Evolutionary conservation across 2,888 invertebrate species (phyloP).

Genomic region (Sisyra terminalis): DNA sequence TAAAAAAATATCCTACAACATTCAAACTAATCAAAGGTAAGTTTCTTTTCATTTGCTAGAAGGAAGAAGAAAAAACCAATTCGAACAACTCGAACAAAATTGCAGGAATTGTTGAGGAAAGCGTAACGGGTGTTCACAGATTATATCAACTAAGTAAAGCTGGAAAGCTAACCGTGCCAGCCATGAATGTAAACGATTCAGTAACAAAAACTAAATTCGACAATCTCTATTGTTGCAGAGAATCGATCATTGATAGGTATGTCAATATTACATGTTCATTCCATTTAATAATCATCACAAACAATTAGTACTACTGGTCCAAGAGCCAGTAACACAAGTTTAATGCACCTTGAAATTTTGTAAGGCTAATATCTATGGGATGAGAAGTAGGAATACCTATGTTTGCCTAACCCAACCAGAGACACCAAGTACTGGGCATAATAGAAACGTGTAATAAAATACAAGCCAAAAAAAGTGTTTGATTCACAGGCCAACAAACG

Average conservation of each 20-base stretch:
- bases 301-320: too few species aligned
- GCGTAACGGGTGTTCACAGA: constrained; percentile 95
- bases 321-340: too few species aligned
- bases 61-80: too few species aligned
- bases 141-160: constrained; percentile 91
- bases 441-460: too few species aligned
- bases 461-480: too few species aligned
- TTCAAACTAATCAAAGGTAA: constrained; percentile 81
- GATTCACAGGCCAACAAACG: too few species aligned
- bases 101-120: constrained; percentile 88
- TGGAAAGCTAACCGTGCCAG: constrained; percentile 84
- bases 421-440: too few species aligned
- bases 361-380: too few species aligned
- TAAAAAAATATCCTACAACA: constrained; percentile 85
- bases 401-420: too few species aligned
- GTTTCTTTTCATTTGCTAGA: constrained; percentile 6
- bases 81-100: constrained; percentile 10
- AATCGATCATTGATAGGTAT: constrained; percentile 72
- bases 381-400: too few species aligned
- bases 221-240: constrained; percentile 90
- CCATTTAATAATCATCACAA: too few species aligned
- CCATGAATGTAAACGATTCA: constrained; percentile 97
- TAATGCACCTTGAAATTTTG: too few species aligned
- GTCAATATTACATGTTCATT: neutral
- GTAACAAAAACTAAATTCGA: constrained; percentile 98